Evolutionary conservation across 2,888 invertebrate genomes (phyloP), one percentile per base, ranked within the genome.

Genomic region (Metopia argyrocephala): DNA sequence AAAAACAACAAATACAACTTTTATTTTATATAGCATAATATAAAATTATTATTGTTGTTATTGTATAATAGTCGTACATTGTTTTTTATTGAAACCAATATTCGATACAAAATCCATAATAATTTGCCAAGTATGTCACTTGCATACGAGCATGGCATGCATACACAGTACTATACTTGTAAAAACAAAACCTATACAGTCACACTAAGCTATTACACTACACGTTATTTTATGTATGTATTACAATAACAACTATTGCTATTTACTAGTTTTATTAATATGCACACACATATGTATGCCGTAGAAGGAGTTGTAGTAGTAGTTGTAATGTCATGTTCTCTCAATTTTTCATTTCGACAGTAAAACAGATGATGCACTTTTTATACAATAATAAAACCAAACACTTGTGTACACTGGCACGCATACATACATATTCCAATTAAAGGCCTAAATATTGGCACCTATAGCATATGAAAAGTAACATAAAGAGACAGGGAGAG

Each of bases 311-410:
- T 31, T 1, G 21, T 27, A 18, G 20, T 54, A 31, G 21, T 21
- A 7, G 45, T 46, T 25, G 20, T 27, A 23, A 38, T 57, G 27
- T 50, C 46, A 46, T 75, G 66, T 61, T 66, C 50, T 68, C 27
- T 46, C 0, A 28, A 46, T 28, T 23, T 52, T 23, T 45, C 45
- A 50, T 50, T 76, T 52, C 45, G 52, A 57, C 31, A 68, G 52
- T 69, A 74, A 31, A 31, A 74, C 59, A 81, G 69, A 69, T 74
- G 69, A 78, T 74, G 80, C 78, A 69, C 28, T 78, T 74, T n/a
- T 74, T 56, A 57, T 57, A 73, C 45, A 15, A 31, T 12, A 31
- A 31, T 12, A 31, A 12, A 7, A 31, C 31, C 7, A 12, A 31
- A 31, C 31, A 31, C 3, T 12, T 3, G 12, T 2, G 3, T 21